A percentile compares a stretch with the other conserved stretches of the same genome.
phyloP scores from a whole-genome alignment of 2,113 vertebrate genomes.

The Brevimyrus niger region DNA sequence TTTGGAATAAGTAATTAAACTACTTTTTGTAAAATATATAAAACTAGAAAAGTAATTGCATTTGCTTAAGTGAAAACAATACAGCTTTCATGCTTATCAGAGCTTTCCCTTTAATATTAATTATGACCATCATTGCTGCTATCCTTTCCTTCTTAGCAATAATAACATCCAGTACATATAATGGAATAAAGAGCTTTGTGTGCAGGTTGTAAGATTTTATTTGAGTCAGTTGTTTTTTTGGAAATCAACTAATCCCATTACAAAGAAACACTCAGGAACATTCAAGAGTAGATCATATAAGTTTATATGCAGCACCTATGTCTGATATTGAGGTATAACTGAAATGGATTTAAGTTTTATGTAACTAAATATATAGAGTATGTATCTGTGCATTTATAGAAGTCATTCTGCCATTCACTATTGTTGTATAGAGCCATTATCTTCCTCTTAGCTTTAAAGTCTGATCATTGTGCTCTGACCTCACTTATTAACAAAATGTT shows the following conservation, averaged over 20 bases:
- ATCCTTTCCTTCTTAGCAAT: background rate
- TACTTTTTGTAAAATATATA: background rate
- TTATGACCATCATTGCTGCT: background rate
- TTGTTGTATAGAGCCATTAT: background rate
- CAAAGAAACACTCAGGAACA: background rate
- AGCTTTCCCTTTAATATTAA: background rate
- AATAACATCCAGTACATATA: background rate
- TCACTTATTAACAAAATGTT: background rate
- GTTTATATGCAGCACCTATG: background rate
- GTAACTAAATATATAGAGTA: background rate
- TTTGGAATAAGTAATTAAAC: background rate
- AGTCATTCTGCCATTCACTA: background rate
- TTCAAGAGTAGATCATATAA: background rate
- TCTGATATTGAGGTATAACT: background rate
- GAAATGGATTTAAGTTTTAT: background rate
- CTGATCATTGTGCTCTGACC: background rate
- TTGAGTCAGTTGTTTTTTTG: background rate
- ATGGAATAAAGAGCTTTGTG: background rate
- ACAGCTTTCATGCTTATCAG: background rate
- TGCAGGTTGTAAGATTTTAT: background rate
- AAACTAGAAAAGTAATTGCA: background rate
- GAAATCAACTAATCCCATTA: background rate
- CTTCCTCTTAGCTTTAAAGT: background rate
- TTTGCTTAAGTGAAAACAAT: background rate
- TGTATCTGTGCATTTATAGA: background rate